phyloP scores from a whole-genome alignment of 2,888 invertebrate genomes.

The Chorisops tibialis region DNA sequence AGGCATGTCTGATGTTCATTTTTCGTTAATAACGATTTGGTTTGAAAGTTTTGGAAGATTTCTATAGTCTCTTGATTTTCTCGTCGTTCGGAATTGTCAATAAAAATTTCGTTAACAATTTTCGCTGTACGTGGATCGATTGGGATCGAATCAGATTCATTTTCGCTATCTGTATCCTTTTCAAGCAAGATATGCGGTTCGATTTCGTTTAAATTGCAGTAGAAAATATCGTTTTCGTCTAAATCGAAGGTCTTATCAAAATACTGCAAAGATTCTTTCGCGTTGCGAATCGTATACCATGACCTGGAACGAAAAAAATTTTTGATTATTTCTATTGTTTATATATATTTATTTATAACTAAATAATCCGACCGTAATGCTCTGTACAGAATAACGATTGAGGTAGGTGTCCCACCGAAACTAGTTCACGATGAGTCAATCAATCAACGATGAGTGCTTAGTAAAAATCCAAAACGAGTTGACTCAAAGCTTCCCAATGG shows the following conservation, averaged over 20 bases:
- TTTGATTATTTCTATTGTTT: too few species aligned
- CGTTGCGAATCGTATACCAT: neutral
- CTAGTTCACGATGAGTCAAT: too few species aligned
- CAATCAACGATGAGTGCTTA: too few species aligned
- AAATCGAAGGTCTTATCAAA: neutral
- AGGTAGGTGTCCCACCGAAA: too few species aligned
- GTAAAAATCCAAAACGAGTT: too few species aligned
- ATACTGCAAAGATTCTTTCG: neutral
- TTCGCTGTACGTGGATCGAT: neutral
- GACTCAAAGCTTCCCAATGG: too few species aligned
- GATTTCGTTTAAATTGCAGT: conserved; percentile 2
- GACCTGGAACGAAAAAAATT: neutral
- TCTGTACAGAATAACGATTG: too few species aligned
- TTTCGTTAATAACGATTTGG: neutral
- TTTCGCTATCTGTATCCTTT: neutral
- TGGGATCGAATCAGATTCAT: neutral
- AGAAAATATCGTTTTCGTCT: neutral
- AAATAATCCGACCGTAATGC: too few species aligned
- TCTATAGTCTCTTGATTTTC: neutral
- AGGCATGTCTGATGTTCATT: neutral
- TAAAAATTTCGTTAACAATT: neutral
- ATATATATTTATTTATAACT: too few species aligned
- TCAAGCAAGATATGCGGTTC: neutral
- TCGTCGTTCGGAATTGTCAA: neutral
- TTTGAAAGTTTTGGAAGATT: neutral